These are phyloP conservation scores for Pavo muticus DNA, from an alignment of 2,113 vertebrate genomes.

Conservation along the genomic window DNA sequence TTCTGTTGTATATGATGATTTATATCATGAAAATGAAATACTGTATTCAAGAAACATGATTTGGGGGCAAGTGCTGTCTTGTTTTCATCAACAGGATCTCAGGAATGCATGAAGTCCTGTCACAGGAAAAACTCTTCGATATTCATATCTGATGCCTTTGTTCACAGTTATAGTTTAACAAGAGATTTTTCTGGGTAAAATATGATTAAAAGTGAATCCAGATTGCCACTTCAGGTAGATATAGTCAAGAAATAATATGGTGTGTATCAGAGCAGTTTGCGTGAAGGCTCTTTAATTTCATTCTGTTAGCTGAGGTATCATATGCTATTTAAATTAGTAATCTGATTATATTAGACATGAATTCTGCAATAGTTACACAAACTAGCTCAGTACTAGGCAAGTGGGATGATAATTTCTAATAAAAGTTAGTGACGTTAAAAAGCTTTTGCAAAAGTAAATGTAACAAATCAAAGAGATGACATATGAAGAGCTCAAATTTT, in stretches of 20 bases:
- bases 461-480: neutral
- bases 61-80: neutral
- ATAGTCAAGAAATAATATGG: neutral
- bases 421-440: neutral
- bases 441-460: neutral
- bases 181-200: neutral
- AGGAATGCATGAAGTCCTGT: neutral
- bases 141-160: neutral
- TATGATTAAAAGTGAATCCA: neutral
- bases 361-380: neutral
- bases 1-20: neutral
- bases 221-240: neutral
- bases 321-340: neutral
- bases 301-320: neutral
- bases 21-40: neutral
- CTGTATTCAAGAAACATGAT: neutral
- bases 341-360: neutral
- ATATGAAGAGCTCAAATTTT: neutral
- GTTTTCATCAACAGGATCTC: neutral
- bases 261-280: neutral
- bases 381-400: neutral
- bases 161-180: neutral
- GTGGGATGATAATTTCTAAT: neutral
- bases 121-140: neutral
- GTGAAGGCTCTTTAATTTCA: neutral